phyloP scores from a whole-genome alignment of 1,140 invertebrate genomes.

The Mya arenaria region DNA sequence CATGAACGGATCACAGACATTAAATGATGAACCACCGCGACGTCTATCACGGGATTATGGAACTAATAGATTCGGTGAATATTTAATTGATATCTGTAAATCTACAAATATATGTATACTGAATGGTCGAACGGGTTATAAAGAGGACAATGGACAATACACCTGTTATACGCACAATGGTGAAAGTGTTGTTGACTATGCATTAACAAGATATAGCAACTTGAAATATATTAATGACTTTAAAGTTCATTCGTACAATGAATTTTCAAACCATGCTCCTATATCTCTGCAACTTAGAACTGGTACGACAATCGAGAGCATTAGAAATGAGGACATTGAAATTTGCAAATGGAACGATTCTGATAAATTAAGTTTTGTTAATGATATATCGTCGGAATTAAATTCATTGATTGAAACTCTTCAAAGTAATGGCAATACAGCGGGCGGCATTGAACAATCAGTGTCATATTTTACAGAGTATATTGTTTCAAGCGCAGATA shows the following conservation, averaged over 20 bases:
- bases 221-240: background rate
- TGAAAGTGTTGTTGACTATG: slow-evolving; percentile 4
- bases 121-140: background rate
- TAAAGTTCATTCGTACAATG: background rate
- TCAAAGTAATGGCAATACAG: too few relatives aligned
- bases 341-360: too few relatives aligned
- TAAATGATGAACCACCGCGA: background rate
- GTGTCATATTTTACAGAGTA: too few relatives aligned
- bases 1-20: background rate
- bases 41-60: background rate
- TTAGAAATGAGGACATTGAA: too few relatives aligned
- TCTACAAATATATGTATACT: slow-evolving; percentile 6
- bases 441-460: too few relatives aligned
- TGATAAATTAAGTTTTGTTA: too few relatives aligned
- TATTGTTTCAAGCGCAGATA: too few relatives aligned
- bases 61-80: slow-evolving; percentile 2
- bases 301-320: too few relatives aligned
- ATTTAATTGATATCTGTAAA: slow-evolving; percentile 3
- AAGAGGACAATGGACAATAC: background rate
- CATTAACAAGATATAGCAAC: background rate
- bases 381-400: too few relatives aligned
- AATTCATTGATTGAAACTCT: too few relatives aligned
- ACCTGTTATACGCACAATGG: slow-evolving; percentile 1
- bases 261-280: background rate
- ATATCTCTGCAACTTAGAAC: too few relatives aligned